A percentile compares a stretch with the other conserved stretches of the same genome.
Evolutionary conservation across 2,888 invertebrate species (phyloP).

Genomic region (Gandaritis pyraliata): DNA sequence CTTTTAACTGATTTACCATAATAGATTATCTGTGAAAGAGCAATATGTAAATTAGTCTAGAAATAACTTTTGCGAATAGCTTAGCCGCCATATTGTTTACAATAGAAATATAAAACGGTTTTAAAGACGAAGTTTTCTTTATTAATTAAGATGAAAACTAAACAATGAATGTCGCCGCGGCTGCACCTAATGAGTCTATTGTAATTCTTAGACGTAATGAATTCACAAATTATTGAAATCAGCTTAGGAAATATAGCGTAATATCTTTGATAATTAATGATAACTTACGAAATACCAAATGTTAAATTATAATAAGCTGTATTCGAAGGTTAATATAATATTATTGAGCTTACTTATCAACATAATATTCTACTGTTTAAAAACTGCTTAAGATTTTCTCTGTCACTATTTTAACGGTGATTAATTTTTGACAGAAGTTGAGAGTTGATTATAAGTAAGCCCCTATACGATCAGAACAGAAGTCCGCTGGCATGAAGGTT

Average conservation of each 20-base stretch:
- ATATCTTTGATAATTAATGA: constrained; percentile 16
- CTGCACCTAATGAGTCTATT: constrained; percentile 46
- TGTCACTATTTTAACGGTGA: too few species aligned
- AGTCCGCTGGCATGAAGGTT: constrained; percentile 48
- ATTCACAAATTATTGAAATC: constrained; percentile 49
- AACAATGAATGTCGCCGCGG: constrained; percentile 39
- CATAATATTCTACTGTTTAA: too few species aligned
- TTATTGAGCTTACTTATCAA: too few species aligned
- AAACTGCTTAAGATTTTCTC: too few species aligned
- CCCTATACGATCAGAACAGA: constrained; percentile 44
- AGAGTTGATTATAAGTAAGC: too few species aligned
- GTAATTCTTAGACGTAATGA: constrained; percentile 46
- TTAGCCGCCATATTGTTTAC: constrained; percentile 8
- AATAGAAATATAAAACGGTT: constrained; percentile 16
- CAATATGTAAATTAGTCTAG: constrained; percentile 11
- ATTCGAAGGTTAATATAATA: constrained; percentile 51
- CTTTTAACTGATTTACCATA: constrained; percentile 46
- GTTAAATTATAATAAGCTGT: constrained; percentile 46
- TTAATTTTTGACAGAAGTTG: too few species aligned
- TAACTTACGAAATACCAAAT: constrained; percentile 47
- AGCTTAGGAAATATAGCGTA: constrained; percentile 41
- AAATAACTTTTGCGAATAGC: constrained; percentile 12
- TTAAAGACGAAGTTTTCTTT: constrained; percentile 27
- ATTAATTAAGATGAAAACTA: constrained; percentile 42
- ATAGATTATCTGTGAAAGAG: constrained; percentile 22